Percentiles rank a stretch among this genome's conserved stretches.
Evolutionary conservation across 2,797 vertebrate genomes (phyloP).

Genomic region (Tarsius wallacei): DNA sequence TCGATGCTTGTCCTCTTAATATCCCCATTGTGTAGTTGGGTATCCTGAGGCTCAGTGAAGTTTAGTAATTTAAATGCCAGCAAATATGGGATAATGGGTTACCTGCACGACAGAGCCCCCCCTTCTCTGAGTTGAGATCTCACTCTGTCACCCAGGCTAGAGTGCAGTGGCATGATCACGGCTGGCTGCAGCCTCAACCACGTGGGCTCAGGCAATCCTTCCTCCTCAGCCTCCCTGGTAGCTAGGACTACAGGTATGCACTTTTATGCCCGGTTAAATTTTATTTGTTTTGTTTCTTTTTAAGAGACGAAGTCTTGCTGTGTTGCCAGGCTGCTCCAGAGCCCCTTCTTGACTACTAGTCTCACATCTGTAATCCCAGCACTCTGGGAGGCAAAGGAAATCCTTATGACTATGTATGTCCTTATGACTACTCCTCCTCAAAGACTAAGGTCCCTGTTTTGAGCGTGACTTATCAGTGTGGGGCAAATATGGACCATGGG

Average conservation of each 20-base stretch:
- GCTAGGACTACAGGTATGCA: neutral
- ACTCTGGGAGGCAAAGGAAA: too few relatives aligned
- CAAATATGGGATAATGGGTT: neutral
- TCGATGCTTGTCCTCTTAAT: neutral
- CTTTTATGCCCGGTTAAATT: neutral
- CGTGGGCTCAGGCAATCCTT: neutral
- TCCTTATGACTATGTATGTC: too few relatives aligned
- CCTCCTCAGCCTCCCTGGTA: neutral
- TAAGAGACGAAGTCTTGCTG: neutral
- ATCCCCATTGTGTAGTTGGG: neutral
- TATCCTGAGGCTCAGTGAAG: neutral
- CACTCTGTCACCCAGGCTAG: accelerated
- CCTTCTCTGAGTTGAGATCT: neutral
- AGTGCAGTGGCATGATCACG: neutral
- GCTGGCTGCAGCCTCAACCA: neutral
- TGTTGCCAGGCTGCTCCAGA: neutral
- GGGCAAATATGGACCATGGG: neutral
- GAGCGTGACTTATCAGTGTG: neutral
- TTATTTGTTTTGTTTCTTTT: neutral
- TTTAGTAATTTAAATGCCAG: neutral
- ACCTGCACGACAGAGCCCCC: neutral
- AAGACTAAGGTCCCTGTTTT: neutral
- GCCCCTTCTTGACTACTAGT: too few relatives aligned
- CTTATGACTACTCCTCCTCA: neutral
- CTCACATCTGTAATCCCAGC: too few relatives aligned